Conservation (phyloP, 2,888 invertebrate species). For the Dromius quadrimaculatus region DNA sequence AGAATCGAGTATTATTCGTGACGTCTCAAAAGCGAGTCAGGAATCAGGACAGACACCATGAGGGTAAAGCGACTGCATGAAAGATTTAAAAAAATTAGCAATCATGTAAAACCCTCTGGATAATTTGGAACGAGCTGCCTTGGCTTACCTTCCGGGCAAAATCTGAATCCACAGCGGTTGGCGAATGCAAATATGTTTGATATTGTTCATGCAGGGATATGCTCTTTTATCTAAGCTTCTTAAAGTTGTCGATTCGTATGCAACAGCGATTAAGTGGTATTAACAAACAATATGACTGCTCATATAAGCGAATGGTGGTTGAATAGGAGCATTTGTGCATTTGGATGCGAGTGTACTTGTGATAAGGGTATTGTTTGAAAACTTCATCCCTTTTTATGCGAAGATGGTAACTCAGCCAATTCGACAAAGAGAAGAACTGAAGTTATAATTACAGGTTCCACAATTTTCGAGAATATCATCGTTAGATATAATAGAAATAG, state of each 20-base stretch:
- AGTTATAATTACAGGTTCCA: too few species aligned
- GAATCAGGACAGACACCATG: too few species aligned
- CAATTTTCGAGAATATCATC: too few species aligned
- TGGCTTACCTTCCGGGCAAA: too few species aligned
- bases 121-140: too few species aligned
- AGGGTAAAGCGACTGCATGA: too few species aligned
- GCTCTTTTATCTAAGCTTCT: conserved; percentile 36
- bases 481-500: too few species aligned
- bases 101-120: too few species aligned
- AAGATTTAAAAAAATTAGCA: too few species aligned
- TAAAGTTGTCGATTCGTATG: conserved; percentile 48
- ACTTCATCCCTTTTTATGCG: not conserved
- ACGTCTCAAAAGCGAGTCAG: too few species aligned
- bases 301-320: conserved; percentile 21
- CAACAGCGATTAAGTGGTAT: conserved; percentile 34
- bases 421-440: too few species aligned
- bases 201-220: not conserved
- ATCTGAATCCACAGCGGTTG: not conserved
- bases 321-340: conserved; percentile 18
- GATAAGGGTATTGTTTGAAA: conserved; percentile 24
- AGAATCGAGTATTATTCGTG: too few species aligned
- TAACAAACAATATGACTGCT: conserved; percentile 37
- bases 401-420: conserved; percentile 1
- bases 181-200: conserved; percentile 19
- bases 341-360: conserved; percentile 15